A percentile compares a stretch with the other conserved stretches of the same genome.
Conservation (phyloP, 2,797 vertebrate genomes). For the Oreochromis mossambicus region DNA sequence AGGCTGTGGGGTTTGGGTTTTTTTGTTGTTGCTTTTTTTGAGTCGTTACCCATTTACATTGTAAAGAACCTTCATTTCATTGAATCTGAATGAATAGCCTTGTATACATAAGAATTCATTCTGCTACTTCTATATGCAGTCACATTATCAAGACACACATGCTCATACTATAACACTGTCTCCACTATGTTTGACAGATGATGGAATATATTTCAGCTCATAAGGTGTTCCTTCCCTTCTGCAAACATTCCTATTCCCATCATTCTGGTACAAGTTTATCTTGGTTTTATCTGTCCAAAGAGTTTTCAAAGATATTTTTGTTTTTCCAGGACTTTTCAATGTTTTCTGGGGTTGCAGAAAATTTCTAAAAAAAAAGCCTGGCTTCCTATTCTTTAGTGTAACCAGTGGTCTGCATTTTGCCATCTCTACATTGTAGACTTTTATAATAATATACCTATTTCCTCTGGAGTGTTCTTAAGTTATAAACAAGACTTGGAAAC, state of each 20-base stretch:
- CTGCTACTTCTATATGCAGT: background rate
- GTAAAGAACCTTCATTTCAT: background rate
- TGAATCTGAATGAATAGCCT: background rate
- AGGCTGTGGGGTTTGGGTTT: background rate
- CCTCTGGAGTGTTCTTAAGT: background rate
- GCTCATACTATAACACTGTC: background rate
- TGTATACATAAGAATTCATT: background rate
- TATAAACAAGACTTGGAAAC: background rate
- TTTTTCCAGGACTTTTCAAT: background rate
- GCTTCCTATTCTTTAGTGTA: background rate
- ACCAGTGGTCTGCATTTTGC: background rate
- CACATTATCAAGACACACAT: background rate
- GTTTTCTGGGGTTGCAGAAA: background rate
- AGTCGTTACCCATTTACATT: background rate
- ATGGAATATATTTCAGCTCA: background rate
- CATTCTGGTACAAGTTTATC: background rate
- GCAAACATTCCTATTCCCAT: background rate
- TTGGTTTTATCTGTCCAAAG: background rate
- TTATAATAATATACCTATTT: background rate
- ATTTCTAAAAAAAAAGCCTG: background rate
- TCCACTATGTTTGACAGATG: background rate
- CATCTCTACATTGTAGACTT: background rate
- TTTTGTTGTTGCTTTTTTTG: background rate
- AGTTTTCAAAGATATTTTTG: background rate
- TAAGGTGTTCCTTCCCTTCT: background rate